Evolutionary conservation across 2,113 vertebrate genomes (phyloP), one percentile per base, ranked within the genome.

Genomic region (Leiothrix lutea): DNA sequence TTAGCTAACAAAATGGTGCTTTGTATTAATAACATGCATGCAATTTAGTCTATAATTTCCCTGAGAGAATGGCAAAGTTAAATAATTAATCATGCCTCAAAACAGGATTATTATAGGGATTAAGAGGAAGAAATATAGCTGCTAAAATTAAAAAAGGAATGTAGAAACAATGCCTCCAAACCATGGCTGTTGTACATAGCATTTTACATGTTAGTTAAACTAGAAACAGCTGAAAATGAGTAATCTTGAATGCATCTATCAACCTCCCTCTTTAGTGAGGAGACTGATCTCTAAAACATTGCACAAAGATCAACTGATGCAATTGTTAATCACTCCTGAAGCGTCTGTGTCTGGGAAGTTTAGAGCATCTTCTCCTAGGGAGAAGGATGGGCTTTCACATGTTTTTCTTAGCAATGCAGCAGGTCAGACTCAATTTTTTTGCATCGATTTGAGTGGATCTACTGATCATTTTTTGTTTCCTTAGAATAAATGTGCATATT

Each of bases 141-240:
- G 70, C 89, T 95, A 88, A 95, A 94, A 93, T 91, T 92, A 54
- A 90, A 93, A 84, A 78, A 89, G 33, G 85, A 84, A 90, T 71
- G 74, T 69, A 91, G 90, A 94, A 97, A 97, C 92, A 96, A 92
- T 93, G 93, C 93, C 81, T 94, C 81, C 84, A 92, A 94, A 97
- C 84, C 92, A 92, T 86, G 57, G 54, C 66, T 86, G 74, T 91
- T 95, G 67, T 72, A 80, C 86, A 38, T 90, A 58, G 90, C 54
- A 64, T 93, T 95, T 96, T 95, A 82, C 71, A 74, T 94, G 84
- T 84, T 94, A 93, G 72, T 86, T 95, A 94, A 97, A 95, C 88
- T 86, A 94, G 86, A 94, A 97, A 93, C 93, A 96, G 94, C 80
- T 97, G 95, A 97, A 95, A 96, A 94, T 92, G 47, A 79, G 80